Base-by-base conservation (phyloP, 2,113 vertebrate species). In the Muntiacus muntjak region DNA sequence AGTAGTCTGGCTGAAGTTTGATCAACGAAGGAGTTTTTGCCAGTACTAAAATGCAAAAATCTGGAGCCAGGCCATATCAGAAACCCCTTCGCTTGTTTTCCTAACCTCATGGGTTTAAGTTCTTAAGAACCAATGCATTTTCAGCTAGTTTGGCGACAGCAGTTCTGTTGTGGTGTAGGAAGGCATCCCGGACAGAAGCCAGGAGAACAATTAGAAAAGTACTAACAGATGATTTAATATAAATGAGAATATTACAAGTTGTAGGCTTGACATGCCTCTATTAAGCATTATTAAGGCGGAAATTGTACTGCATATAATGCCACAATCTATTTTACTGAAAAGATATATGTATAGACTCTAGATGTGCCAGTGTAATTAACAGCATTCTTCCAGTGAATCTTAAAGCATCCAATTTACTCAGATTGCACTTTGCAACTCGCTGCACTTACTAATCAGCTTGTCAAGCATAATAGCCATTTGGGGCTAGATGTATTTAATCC, bases 401-500 rank as follows among this genome's bases (percentile, higher is more conserved):
- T 98, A 98, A 98, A 99, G 82, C 97, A 97, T 94, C 97, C 98
- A 98, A 98, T 98, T 99, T 98, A 87, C 91, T 55, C 4, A 43
- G 96, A 97, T 97, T 98, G 98, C 91, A 96, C 97, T 98, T 97
- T 98, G 97, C 96, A 93, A 87, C 95, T 98, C 97, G 82, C 97
- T 62, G 96, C 81, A 96, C 98, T 98, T 98, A 98, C 98, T 99
- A 98, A 99, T 99, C 99, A 99, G 98, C 98, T 98, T 99, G 98
- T 98, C 99, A 98, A 99, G 97, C 98, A 97, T 98, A 99, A 99
- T 98, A 98, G 98, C 98, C 98, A 95, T 98, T 98, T 98, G 97
- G 98, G 98, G 98, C 97, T 98, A 91, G 71, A 97, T 98, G 97
- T 98, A 98, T 98, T 99, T 98, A 99, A 98, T 98, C 98, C 98